Conservation (phyloP, 2,797 vertebrate species). For the Acanthiza pusilla region DNA sequence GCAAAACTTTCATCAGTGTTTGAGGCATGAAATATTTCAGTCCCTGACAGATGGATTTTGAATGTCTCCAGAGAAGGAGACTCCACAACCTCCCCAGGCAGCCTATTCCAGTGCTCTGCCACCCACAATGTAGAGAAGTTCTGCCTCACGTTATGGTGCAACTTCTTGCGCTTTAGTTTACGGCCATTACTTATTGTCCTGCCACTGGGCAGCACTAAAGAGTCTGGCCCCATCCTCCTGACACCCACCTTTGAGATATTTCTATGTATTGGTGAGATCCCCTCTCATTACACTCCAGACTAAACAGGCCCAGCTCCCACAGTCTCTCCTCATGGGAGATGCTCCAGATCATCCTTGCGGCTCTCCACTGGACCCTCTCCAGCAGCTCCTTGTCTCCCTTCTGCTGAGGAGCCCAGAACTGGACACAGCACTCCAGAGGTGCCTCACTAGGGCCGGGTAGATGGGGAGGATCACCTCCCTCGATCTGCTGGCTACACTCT, state of each 20-base stretch:
- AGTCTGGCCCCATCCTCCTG: neutral
- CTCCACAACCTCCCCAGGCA: neutral
- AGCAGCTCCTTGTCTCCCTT: too few species aligned
- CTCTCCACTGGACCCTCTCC: too few species aligned
- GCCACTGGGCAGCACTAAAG: neutral
- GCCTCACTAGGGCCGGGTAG: neutral
- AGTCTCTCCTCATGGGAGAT: too few species aligned
- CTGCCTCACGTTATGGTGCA: neutral
- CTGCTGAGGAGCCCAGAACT: too few species aligned
- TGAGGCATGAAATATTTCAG: too few species aligned
- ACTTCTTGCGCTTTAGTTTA: neutral
- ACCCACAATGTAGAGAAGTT: neutral
- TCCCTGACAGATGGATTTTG: neutral
- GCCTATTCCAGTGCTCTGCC: too few species aligned
- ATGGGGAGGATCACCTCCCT: neutral
- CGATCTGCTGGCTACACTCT: neutral
- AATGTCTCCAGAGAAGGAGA: neutral
- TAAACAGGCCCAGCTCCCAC: too few species aligned
- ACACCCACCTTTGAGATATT: neutral
- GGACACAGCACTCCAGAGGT: neutral
- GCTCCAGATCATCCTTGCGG: too few species aligned
- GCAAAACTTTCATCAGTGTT: too few species aligned
- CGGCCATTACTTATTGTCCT: accelerated
- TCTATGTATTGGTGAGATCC: neutral
- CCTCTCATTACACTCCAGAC: neutral